Evolutionary conservation across 2,797 vertebrate species (phyloP), one percentile per base, ranked within the genome.

Genomic region (Eurystomus glaucurus): DNA sequence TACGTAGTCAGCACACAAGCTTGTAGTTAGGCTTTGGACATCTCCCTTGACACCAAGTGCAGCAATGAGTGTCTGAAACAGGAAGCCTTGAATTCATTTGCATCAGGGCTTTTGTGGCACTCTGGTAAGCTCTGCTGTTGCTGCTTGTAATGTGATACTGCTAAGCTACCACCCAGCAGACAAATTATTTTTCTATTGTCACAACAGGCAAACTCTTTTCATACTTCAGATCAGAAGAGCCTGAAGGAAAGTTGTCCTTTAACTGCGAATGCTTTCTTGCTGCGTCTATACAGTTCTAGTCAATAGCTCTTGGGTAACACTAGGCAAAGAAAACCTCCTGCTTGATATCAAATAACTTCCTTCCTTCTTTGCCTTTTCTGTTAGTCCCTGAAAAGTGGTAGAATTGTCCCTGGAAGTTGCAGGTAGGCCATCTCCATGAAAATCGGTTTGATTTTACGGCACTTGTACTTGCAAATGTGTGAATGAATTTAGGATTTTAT

Each of bases 391-490:
- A 51, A 28, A 75, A 85, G 48, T 11, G 15, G 48, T 20, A 70
- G 35, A 45, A 65, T 0, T 17, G 7, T 72, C 4, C 16, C 17
- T 46, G 13, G 39, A 31, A 85, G 11, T 6, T 22, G 41, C 16
- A 93, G 18, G 23, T 41, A 2, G 1, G 11, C 3, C 29, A 6
- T 11, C 2, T 64, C 26, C 2, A 17, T 25, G 15, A 74, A 91
- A 83, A 45, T 7, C 0, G 0, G 1, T 54, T 72, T 48, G 20
- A 41, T 54, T 66, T 72, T 51, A 11, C 12, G 46, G 14, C 20
- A 21, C 4, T 35, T 51, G 14, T 41, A 11, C 15, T 74, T 11
- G 2, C 20, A 9, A 1, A 4, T 3, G 2, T 45, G 10, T 35
- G 66, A 79, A 41, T 7, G 21, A 4, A 46, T 57, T 75, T 72